phyloP scores from a whole-genome alignment of 2,888 invertebrate species.

The Reticulitermes lucifugus region DNA sequence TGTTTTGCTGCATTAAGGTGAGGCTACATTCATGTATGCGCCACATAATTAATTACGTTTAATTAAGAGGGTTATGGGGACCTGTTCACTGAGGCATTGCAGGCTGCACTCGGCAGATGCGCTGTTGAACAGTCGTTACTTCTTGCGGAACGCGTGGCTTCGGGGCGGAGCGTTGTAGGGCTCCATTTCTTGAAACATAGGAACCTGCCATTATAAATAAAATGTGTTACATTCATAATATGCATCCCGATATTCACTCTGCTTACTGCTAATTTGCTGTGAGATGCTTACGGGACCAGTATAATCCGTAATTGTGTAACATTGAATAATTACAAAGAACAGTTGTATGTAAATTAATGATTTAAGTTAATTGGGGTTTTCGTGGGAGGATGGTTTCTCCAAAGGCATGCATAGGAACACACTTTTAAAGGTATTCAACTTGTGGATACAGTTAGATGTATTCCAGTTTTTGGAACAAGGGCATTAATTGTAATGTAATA shows the following conservation, averaged over 20 bases:
- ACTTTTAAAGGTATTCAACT: too few species aligned
- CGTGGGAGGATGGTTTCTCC: not conserved
- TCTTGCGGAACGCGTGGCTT: not conserved
- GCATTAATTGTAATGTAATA: too few species aligned
- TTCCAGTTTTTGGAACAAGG: too few species aligned
- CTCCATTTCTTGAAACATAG: not conserved
- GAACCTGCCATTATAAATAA: too few species aligned
- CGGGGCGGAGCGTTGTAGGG: not conserved
- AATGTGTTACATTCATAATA: too few species aligned
- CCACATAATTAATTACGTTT: not conserved
- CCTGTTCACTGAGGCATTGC: not conserved
- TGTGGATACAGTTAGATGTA: too few species aligned
- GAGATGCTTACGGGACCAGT: too few species aligned
- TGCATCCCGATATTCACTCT: not conserved
- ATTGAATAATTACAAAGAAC: not conserved
- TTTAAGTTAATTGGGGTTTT: not conserved
- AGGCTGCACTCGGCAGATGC: not conserved
- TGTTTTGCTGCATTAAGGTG: not conserved
- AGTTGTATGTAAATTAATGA: not conserved
- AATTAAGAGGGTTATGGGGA: not conserved
- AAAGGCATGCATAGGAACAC: not conserved
- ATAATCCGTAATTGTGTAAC: not conserved
- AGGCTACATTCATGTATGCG: not conserved
- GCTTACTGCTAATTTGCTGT: not conserved
- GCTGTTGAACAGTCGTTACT: not conserved